Evolutionary conservation across 2,113 vertebrate species (phyloP).

Genomic region (Jaculus jaculus): DNA sequence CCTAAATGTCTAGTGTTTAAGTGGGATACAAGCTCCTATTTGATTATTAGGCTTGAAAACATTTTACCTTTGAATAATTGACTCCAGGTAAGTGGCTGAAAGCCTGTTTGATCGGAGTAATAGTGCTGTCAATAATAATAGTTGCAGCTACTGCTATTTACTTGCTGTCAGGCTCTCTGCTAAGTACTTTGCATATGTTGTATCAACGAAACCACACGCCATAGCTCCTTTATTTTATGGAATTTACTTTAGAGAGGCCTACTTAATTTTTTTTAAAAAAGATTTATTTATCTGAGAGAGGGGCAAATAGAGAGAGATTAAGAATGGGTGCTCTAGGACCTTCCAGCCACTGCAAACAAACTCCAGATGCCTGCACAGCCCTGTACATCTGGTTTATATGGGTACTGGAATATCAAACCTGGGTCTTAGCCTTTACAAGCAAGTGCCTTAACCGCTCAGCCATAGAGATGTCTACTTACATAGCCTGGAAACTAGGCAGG

Average conservation of each 20-base stretch:
- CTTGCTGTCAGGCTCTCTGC: background rate
- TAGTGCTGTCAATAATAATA: background rate
- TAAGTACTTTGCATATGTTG: background rate
- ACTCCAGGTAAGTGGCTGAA: background rate
- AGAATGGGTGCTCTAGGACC: no score
- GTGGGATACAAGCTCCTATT: conserved; percentile 16
- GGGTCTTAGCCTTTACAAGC: no score
- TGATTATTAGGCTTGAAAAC: conserved; percentile 39
- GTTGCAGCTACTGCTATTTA: background rate
- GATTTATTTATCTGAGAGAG: no score
- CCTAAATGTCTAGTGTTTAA: conserved; percentile 25
- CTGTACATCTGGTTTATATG: no score
- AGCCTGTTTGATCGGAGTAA: background rate
- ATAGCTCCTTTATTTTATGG: background rate
- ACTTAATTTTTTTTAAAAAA: background rate
- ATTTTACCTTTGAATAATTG: conserved; percentile 31
- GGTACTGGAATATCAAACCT: no score
- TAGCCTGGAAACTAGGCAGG: background rate
- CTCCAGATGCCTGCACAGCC: no score
- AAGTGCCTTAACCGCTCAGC: no score
- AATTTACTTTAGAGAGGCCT: background rate
- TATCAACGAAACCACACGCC: background rate
- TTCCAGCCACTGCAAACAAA: no score
- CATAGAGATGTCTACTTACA: no score
- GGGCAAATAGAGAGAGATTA: no score